These are phyloP conservation scores for Byasa hedistus DNA, from an alignment of 2,888 invertebrate genomes.

Conservation along the genomic window DNA sequence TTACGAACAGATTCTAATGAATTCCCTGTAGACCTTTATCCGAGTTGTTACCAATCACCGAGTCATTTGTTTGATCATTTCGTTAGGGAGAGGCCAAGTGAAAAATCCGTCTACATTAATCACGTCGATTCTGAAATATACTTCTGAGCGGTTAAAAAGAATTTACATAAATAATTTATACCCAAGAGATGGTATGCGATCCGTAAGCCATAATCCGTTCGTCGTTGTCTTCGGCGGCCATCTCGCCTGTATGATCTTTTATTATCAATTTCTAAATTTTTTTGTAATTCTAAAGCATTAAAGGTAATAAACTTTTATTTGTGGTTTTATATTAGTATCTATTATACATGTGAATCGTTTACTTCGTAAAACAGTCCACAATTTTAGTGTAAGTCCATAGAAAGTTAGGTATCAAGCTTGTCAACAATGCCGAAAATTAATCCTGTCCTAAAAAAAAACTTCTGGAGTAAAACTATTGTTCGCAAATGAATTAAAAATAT, in stretches of 20 bases:
- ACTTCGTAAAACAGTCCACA: background rate
- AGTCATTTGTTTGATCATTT: slow-evolving; percentile 71
- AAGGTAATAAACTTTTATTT: background rate
- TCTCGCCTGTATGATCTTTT: slow-evolving; percentile 11
- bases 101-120: slow-evolving; percentile 76
- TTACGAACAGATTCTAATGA: slow-evolving; percentile 56
- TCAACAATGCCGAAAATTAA: no score
- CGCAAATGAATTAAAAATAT: no score
- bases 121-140: slow-evolving; percentile 72
- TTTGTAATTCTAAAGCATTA: background rate
- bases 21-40: slow-evolving; percentile 62
- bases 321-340: background rate
- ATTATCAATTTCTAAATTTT: background rate
- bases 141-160: slow-evolving; percentile 69
- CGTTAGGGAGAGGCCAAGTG: slow-evolving; percentile 65
- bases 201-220: slow-evolving; percentile 51
- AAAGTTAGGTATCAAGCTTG: background rate
- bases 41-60: slow-evolving; percentile 62
- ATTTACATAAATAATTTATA: slow-evolving; percentile 78
- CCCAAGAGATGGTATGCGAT: slow-evolving; percentile 56
- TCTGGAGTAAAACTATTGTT: no score
- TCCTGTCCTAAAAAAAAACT: no score
- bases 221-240: slow-evolving; percentile 33
- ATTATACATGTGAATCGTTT: background rate
- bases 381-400: background rate